Percentiles rank a stretch among this genome's conserved stretches.
Conservation (phyloP, 2,113 vertebrate genomes). For the Notarius quadriscutis region DNA sequence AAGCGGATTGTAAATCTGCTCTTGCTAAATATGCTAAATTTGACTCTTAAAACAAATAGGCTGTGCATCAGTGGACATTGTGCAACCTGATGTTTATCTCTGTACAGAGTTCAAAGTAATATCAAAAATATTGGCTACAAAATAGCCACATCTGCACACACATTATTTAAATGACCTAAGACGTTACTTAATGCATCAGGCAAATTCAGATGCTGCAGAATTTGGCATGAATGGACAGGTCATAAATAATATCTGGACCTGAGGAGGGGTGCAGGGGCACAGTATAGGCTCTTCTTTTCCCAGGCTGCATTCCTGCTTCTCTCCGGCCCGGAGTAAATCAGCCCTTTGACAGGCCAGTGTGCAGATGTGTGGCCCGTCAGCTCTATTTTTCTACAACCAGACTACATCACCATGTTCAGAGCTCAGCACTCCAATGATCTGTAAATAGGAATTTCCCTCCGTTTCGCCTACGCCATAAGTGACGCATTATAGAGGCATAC, state of each 20-base stretch:
- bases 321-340: constrained; percentile 47
- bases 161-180: constrained; percentile 19
- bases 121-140: neutral
- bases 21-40: neutral
- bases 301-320: constrained; percentile 51
- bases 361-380: constrained; percentile 55
- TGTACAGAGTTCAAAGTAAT: neutral
- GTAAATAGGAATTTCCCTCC: constrained; percentile 45
- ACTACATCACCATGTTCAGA: constrained; percentile 13
- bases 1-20: neutral
- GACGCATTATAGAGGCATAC: constrained; percentile 4
- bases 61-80: neutral
- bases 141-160: constrained; percentile 11
- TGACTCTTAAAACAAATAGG: neutral
- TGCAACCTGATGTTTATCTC: neutral
- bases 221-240: constrained; percentile 40
- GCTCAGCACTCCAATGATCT: constrained; percentile 33
- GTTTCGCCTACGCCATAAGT: constrained; percentile 21
- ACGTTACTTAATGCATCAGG: constrained; percentile 19
- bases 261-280: constrained; percentile 14
- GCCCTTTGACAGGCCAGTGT: constrained; percentile 38
- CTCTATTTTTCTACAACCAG: constrained; percentile 11
- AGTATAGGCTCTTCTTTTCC: constrained; percentile 39
- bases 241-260: constrained; percentile 51
- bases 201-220: constrained; percentile 39